Conservation (phyloP, 2,113 vertebrate genomes). For the Chlorodrepanis virens region DNA sequence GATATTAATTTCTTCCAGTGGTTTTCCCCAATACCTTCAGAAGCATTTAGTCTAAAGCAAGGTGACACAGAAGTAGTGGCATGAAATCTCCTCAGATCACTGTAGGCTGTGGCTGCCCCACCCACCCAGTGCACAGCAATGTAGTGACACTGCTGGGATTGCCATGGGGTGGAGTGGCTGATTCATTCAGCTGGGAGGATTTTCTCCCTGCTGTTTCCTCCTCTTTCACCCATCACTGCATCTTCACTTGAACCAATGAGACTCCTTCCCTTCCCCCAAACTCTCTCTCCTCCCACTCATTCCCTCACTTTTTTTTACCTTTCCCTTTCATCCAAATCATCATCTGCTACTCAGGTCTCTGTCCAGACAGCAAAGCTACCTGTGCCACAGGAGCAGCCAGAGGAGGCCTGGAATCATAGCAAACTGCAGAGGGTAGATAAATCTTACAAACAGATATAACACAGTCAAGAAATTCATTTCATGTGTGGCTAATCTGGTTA, state of each 20-base stretch:
- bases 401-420: background rate
- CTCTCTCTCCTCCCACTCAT: background rate
- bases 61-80: background rate
- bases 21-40: background rate
- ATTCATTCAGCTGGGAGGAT: background rate
- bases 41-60: background rate
- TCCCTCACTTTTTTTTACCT: background rate
- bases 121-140: background rate
- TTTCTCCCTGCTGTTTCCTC: background rate
- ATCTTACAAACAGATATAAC: background rate
- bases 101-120: fast-evolving
- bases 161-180: background rate
- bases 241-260: background rate
- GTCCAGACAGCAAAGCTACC: background rate
- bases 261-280: background rate
- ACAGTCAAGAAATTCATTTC: background rate
- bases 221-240: background rate
- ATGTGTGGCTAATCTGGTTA: background rate
- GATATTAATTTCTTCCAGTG: background rate
- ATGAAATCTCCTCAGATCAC: background rate
- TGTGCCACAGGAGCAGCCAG: background rate
- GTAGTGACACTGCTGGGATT: background rate
- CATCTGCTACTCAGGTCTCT: background rate
- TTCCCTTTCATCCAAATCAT: background rate
- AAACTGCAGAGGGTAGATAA: background rate